A percentile compares a stretch with the other conserved stretches of the same genome.
Conservation (phyloP, 2,888 invertebrate species). For the Globia sparganii region DNA sequence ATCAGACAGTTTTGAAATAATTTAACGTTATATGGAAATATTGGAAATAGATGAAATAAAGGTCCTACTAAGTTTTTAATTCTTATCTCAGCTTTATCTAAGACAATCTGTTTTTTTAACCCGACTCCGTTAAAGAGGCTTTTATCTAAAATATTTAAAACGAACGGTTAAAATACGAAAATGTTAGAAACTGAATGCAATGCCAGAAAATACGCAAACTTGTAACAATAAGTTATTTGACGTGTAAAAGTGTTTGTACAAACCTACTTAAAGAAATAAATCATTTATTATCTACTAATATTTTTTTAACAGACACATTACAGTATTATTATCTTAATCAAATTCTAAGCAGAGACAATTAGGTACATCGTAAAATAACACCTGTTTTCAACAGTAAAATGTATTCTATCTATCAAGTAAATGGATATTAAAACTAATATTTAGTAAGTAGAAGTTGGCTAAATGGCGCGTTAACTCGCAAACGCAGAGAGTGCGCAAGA, state of each 20-base stretch:
- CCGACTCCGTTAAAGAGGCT: background rate
- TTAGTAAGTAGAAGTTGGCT: conserved; percentile 50
- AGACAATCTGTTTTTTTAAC: background rate
- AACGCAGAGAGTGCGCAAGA: conserved; percentile 67
- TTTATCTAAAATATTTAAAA: background rate
- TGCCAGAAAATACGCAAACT: background rate
- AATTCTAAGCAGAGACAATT: conserved; percentile 10
- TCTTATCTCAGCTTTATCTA: background rate
- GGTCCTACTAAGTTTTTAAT: too few relatives aligned
- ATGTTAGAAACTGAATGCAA: background rate
- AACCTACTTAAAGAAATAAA: too few relatives aligned
- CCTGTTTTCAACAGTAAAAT: conserved; percentile 22
- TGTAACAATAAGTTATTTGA: conserved; percentile 2
- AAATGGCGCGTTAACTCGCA: conserved; percentile 62
- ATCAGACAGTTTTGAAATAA: background rate
- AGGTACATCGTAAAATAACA: conserved; percentile 29
- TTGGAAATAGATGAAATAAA: background rate
- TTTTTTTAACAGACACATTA: too few relatives aligned
- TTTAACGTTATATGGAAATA: background rate
- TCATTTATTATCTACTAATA: too few relatives aligned
- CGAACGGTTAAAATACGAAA: background rate
- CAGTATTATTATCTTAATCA: background rate
- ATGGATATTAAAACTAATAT: conserved; percentile 48
- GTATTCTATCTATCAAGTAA: conserved; percentile 19
- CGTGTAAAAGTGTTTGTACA: too few relatives aligned